These are phyloP conservation scores for Heterodera carotae DNA, from an alignment of 1,140 invertebrate species.

Conservation along the genomic window DNA sequence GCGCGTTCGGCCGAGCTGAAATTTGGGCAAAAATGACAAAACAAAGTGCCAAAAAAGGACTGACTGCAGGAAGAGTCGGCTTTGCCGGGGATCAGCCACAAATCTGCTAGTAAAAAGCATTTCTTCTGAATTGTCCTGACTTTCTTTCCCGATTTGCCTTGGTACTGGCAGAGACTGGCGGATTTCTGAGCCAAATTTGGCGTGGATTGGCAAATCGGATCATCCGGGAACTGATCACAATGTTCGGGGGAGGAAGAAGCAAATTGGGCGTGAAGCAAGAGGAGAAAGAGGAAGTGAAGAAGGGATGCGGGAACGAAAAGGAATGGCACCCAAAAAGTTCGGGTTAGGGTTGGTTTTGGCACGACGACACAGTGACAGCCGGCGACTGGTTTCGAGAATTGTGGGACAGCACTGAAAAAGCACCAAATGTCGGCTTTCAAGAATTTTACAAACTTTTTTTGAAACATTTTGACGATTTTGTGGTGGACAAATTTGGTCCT, in stretches of 20 bases:
- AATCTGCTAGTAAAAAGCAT: conserved; percentile 36
- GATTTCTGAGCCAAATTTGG: not conserved
- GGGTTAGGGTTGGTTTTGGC: too few relatives aligned
- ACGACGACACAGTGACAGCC: too few relatives aligned
- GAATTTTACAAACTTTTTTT: too few relatives aligned
- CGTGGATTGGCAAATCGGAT: not conserved
- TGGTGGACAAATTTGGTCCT: too few relatives aligned
- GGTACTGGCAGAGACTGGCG: not conserved
- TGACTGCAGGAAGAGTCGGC: conserved; percentile 64
- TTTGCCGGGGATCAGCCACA: conserved; percentile 63
- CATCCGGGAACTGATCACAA: conserved; percentile 5
- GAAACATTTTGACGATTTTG: too few relatives aligned
- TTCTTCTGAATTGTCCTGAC: not conserved
- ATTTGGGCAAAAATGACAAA: too few relatives aligned
- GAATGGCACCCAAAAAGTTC: too few relatives aligned
- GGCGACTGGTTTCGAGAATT: too few relatives aligned
- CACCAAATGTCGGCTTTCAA: too few relatives aligned
- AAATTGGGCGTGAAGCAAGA: not conserved
- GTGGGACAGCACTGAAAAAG: too few relatives aligned
- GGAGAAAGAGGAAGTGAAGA: not conserved
- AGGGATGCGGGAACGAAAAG: too few relatives aligned
- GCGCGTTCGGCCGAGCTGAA: conserved; percentile 60
- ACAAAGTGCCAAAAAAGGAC: too few relatives aligned
- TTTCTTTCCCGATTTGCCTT: not conserved
- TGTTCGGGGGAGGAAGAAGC: not conserved